A percentile compares a stretch with the other conserved stretches of the same genome.
phyloP scores from a whole-genome alignment of 2,888 invertebrate genomes.

The Rotaria magnacalcarata region DNA sequence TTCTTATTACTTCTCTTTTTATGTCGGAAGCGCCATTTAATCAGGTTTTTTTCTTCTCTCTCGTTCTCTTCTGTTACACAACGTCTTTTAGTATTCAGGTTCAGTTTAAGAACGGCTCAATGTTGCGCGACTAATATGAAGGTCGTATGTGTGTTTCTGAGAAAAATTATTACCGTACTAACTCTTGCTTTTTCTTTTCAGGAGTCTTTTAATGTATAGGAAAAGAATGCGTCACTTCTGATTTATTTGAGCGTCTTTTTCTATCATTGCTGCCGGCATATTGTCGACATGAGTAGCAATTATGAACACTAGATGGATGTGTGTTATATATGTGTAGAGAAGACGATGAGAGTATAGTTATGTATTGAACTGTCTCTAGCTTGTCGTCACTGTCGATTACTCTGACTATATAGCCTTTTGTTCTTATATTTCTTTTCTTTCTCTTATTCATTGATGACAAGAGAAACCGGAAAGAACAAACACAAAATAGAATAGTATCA shows the following conservation, averaged over 20 bases:
- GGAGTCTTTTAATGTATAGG: not conserved
- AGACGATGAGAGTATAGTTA: not conserved
- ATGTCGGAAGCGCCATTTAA: not conserved
- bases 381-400: slow-evolving; percentile 29
- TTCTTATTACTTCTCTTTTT: not conserved
- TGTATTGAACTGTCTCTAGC: slow-evolving; percentile 12
- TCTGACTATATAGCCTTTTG: not conserved
- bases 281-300: slow-evolving; percentile 15
- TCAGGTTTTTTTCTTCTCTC: not conserved
- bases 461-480: slow-evolving; percentile 15
- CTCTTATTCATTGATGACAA: not conserved
- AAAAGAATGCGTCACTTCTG: slow-evolving; percentile 1
- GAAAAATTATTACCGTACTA: not conserved
- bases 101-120: not conserved
- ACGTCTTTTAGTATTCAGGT: not conserved
- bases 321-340: not conserved
- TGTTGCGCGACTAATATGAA: not conserved
- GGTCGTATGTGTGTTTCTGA: not conserved
- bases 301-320: not conserved
- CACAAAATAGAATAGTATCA: not conserved
- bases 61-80: not conserved
- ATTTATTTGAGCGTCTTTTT: not conserved
- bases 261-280: not conserved
- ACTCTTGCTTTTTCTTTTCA: not conserved
- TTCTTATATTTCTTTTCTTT: not conserved